Conservation (phyloP, 1,140 invertebrate species). For the Polypedilum vanderplanki region DNA sequence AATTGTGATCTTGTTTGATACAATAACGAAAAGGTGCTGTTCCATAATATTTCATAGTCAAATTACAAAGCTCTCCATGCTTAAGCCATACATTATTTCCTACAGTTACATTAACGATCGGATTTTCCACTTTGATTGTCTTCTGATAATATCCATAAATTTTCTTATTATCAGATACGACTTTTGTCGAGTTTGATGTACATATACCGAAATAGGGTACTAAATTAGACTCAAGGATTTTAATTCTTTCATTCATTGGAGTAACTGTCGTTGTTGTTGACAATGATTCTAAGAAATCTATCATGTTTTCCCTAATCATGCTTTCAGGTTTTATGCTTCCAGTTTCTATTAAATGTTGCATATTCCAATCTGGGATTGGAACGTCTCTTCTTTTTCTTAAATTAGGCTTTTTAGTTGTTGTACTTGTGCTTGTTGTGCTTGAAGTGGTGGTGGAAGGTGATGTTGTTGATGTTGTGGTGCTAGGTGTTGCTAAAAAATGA, state of each 20-base stretch:
- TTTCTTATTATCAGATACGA: constrained; percentile 56
- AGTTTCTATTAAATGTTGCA: constrained; percentile 30
- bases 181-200: constrained; percentile 53
- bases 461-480: constrained; percentile 33
- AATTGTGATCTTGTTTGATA: constrained; percentile 48
- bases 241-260: constrained; percentile 38
- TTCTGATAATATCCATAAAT: constrained; percentile 66
- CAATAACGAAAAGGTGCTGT: constrained; percentile 62
- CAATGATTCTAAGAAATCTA: constrained; percentile 30
- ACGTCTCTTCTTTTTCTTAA: constrained; percentile 27
- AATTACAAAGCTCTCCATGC: constrained; percentile 63
- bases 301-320: constrained; percentile 30
- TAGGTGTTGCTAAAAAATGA: constrained; percentile 31
- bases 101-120: constrained; percentile 57
- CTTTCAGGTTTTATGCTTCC: constrained; percentile 32
- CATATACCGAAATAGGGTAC: constrained; percentile 41
- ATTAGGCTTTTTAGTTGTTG: too few species aligned
- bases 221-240: constrained; percentile 35
- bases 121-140: constrained; percentile 54
- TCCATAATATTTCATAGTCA: constrained; percentile 64
- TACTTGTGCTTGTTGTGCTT: constrained; percentile 31
- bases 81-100: constrained; percentile 71
- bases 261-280: constrained; percentile 33
- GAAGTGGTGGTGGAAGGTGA: constrained; percentile 32
- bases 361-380: background rate